phyloP scores from a whole-genome alignment of 1,140 invertebrate species.

The Nephila pilipes region DNA sequence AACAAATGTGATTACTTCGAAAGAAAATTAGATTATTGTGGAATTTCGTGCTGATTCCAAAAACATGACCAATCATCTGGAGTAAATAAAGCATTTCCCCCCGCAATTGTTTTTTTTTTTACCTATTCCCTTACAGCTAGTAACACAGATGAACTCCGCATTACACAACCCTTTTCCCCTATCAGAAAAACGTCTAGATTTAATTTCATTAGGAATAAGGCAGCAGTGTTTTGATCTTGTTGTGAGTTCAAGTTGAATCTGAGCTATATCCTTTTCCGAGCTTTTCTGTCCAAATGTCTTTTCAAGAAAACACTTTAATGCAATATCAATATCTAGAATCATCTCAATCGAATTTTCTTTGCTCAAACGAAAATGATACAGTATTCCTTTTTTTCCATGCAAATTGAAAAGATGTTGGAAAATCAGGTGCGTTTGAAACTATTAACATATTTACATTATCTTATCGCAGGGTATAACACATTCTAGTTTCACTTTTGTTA shows the following conservation, averaged over 20 bases:
- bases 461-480: no score
- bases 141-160: not conserved
- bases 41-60: not conserved
- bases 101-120: not conserved
- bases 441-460: no score
- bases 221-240: not conserved
- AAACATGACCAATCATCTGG: constrained; percentile 9
- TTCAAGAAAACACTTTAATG: not conserved
- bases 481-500: no score
- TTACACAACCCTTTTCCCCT: not conserved
- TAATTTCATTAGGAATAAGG: not conserved
- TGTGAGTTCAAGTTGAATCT: not conserved
- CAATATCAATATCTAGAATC: no score
- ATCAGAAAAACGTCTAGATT: not conserved
- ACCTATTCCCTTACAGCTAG: not conserved
- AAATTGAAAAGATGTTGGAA: no score
- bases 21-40: constrained; percentile 8
- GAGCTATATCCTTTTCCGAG: not conserved
- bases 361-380: no score
- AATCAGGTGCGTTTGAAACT: no score
- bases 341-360: no score
- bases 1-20: constrained; percentile 39
- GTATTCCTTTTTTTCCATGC: no score
- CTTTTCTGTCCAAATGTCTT: not conserved
- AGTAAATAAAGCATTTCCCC: not conserved